Percentiles rank a stretch among this genome's conserved stretches.
These are phyloP conservation scores for Trichomycterus rosablanca DNA, from an alignment of 2,113 vertebrate genomes.

Conservation along the genomic window DNA sequence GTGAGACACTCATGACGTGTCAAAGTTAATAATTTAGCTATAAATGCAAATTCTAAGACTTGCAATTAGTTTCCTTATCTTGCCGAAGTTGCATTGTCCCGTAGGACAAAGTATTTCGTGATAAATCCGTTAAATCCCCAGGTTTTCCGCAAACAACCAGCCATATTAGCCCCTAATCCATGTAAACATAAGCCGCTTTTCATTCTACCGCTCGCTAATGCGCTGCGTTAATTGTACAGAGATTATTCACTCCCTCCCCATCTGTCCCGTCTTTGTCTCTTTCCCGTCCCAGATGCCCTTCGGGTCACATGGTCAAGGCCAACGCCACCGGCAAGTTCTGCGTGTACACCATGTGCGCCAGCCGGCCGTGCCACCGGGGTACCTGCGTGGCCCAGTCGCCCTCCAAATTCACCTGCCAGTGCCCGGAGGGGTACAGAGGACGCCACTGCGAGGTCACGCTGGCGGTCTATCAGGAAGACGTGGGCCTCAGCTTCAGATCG, in stretches of 20 bases:
- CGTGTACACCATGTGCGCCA: slow-evolving; percentile 74
- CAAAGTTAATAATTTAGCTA: no score
- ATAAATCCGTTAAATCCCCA: neutral
- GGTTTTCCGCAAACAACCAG: slow-evolving; percentile 6
- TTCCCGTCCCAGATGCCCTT: slow-evolving; percentile 71
- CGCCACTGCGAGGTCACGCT: slow-evolving; percentile 74
- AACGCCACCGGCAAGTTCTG: slow-evolving; percentile 75
- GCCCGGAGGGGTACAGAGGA: slow-evolving; percentile 74
- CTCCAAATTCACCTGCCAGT: slow-evolving; percentile 73
- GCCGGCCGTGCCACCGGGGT: slow-evolving; percentile 74
- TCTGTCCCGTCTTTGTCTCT: slow-evolving; percentile 9
- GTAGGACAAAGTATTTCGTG: neutral
- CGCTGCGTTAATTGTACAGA: slow-evolving; percentile 23
- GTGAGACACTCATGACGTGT: no score
- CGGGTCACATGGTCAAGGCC: slow-evolving; percentile 73
- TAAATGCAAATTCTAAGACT: no score
- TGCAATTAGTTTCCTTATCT: no score
- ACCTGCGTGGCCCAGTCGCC: slow-evolving; percentile 77
- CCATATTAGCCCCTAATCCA: neutral
- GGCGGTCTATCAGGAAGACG: slow-evolving; percentile 75
- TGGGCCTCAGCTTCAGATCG: slow-evolving; percentile 82
- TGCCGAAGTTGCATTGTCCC: neutral
- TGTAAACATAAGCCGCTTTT: slow-evolving; percentile 10
- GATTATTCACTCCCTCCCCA: neutral
- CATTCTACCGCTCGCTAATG: slow-evolving; percentile 3